Evolutionary conservation across 1,140 invertebrate genomes (phyloP).

Genomic region (Lithobius niger): DNA sequence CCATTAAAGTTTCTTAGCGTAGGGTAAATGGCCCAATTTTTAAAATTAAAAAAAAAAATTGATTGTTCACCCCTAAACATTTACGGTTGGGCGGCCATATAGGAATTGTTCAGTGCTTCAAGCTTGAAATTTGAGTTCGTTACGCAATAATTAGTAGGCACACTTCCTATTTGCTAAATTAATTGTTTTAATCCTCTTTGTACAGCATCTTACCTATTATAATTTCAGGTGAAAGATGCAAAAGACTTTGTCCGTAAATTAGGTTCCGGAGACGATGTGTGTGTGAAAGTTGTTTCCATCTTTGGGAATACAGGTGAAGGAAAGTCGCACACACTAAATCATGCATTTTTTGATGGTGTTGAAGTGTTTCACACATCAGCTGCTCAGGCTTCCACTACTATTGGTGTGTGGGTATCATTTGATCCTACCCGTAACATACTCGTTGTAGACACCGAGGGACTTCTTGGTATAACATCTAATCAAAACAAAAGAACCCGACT

Average conservation of each 20-base stretch:
- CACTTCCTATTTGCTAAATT: not conserved
- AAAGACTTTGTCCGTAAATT: slow-evolving; percentile 30
- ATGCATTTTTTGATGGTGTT: slow-evolving; percentile 58
- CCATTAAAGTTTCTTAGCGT: too few relatives aligned
- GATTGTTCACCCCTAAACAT: too few relatives aligned
- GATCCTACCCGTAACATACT: slow-evolving; percentile 48
- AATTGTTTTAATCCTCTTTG: not conserved
- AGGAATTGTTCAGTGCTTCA: slow-evolving; percentile 16
- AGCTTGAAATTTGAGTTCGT: slow-evolving; percentile 14
- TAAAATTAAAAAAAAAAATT: too few relatives aligned
- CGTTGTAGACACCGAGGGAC: slow-evolving; percentile 66
- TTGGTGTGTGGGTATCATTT: slow-evolving; percentile 67
- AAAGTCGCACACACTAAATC: slow-evolving; percentile 68
- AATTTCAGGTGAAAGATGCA: slow-evolving; percentile 25
- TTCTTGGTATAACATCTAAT: slow-evolving; percentile 48
- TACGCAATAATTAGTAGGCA: slow-evolving; percentile 13
- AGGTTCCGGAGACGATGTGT: slow-evolving; percentile 21
- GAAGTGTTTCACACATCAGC: slow-evolving; percentile 60
- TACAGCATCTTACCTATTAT: slow-evolving; percentile 4
- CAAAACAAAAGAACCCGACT: slow-evolving; percentile 55
- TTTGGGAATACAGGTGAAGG: slow-evolving; percentile 79
- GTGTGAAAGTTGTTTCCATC: slow-evolving; percentile 71
- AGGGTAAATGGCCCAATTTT: too few relatives aligned
- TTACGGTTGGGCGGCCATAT: too few relatives aligned
- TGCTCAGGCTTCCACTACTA: slow-evolving; percentile 56